Base-by-base conservation (phyloP, 2,888 invertebrate species). In the Dioctria linearis region DNA sequence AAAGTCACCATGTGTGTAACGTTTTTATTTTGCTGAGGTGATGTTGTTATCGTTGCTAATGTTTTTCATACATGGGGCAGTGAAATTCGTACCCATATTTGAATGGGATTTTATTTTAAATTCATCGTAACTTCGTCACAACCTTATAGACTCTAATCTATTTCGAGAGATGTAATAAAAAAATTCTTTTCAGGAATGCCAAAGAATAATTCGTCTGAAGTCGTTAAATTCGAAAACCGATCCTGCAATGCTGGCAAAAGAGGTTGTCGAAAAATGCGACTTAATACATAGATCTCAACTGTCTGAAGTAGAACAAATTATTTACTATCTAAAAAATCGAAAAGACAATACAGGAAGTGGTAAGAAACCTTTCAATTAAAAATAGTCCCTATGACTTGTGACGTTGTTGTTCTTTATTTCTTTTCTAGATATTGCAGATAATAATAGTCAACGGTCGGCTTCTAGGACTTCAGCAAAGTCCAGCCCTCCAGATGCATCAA, bases 211-310 rank as follows among this genome's bases (percentile, higher is more conserved):
- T 82, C 92, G 95, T 82, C 89, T 97, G 82, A 95, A 95, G 84
- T 94, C 94, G 86, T 90, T 97, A 82, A 94, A 94, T 86, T 91
- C 93, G 43, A 92, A 94, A 85, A 95, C 96, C 37, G 95, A 97
- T 89, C 94, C 96, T 82, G 91, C 92, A 71, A 91, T 92, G 11
- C 89, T 97, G 84, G 95, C 96, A 0, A 93, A 93, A 85, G 95
- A 96, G 90, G 95, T 98, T 39, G 93, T 97, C 73, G 93, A 94
- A 83, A 94, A 95, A 88, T 97, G 96, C 88, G 94, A 94, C 86
- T 90, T 96, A 82, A 96, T 97, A 85, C 95, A 96, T 86, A 93
- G 94, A 83, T 93, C 94, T 39, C 94, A 95, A 86, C 87, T 95
- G 66, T 92, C 93, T 11, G 96, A 97, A 90, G 94, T 97, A 37